Conservation (phyloP, 2,888 invertebrate genomes). For the Phorcus lineatus region DNA sequence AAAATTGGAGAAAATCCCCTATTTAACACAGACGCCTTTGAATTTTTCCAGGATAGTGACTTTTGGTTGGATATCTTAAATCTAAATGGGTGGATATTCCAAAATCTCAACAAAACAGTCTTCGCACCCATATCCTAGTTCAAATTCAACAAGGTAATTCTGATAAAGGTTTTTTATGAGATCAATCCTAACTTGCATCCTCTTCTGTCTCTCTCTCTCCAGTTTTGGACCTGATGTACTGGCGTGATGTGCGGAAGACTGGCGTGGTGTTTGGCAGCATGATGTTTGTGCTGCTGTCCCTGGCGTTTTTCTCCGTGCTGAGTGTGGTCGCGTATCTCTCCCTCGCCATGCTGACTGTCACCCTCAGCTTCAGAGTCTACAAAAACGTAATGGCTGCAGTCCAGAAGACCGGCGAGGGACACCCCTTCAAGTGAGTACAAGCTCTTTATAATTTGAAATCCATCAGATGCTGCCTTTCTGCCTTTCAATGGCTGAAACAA, state of each 20-base stretch:
- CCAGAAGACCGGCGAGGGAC: constrained; percentile 95
- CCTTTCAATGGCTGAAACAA: too few relatives aligned
- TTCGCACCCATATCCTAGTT: background rate
- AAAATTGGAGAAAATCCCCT: too few relatives aligned
- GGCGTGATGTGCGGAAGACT: constrained; percentile 96
- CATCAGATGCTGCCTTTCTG: too few relatives aligned
- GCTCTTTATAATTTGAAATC: too few relatives aligned
- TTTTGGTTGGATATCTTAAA: too few relatives aligned
- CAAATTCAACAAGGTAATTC: background rate
- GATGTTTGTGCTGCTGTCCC: constrained; percentile 91
- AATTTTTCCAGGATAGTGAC: too few relatives aligned
- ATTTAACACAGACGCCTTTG: too few relatives aligned
- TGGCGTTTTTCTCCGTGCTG: constrained; percentile 96
- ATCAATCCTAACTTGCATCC: background rate
- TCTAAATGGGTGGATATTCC: too few relatives aligned
- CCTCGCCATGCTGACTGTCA: constrained; percentile 88
- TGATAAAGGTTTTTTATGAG: background rate
- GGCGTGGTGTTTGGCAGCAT: constrained; percentile 94
- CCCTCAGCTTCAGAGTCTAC: constrained; percentile 96
- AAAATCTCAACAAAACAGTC: background rate
- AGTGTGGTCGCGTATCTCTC: constrained; percentile 95
- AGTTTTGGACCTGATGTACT: constrained; percentile 94
- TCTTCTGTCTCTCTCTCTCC: constrained; percentile 36
- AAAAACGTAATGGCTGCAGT: constrained; percentile 95
- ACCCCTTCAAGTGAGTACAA: constrained; percentile 93